phyloP scores from a whole-genome alignment of 2,888 invertebrate genomes.

The Lycaena phlaeas region DNA sequence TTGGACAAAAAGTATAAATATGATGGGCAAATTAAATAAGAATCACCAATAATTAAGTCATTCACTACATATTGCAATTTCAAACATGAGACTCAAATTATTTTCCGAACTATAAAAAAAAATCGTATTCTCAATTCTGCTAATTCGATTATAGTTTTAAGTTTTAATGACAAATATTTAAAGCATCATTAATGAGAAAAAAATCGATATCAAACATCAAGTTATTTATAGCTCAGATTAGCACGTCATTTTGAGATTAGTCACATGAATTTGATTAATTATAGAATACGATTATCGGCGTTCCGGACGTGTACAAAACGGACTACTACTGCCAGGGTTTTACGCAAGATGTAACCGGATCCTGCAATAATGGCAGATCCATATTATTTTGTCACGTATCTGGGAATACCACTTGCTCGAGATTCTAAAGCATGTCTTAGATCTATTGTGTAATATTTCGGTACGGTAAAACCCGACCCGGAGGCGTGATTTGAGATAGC shows the following conservation, averaged over 20 bases:
- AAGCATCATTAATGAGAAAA: not conserved
- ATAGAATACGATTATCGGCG: not conserved
- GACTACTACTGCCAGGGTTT: not conserved
- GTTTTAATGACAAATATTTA: no score
- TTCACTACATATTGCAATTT: no score
- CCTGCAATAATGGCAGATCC: not conserved
- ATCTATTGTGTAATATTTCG: not conserved
- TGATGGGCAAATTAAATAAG: no score
- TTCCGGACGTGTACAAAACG: not conserved
- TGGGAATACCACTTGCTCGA: conserved; percentile 9
- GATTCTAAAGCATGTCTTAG: not conserved
- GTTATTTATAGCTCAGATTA: no score
- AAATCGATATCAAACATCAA: not conserved
- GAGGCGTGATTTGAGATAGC: not conserved
- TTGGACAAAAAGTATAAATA: no score
- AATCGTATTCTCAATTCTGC: no score
- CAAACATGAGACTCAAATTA: no score
- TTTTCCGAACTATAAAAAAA: no score
- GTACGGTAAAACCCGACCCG: conserved; percentile 3
- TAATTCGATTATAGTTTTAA: no score
- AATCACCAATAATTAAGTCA: no score
- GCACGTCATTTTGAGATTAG: not conserved
- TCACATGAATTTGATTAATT: conserved; percentile 2
- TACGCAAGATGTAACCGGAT: conserved; percentile 8
- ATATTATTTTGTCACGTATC: conserved; percentile 9